Evolutionary conservation across 2,113 vertebrate genomes (phyloP).

Genomic region (Notechis scutatus): DNA sequence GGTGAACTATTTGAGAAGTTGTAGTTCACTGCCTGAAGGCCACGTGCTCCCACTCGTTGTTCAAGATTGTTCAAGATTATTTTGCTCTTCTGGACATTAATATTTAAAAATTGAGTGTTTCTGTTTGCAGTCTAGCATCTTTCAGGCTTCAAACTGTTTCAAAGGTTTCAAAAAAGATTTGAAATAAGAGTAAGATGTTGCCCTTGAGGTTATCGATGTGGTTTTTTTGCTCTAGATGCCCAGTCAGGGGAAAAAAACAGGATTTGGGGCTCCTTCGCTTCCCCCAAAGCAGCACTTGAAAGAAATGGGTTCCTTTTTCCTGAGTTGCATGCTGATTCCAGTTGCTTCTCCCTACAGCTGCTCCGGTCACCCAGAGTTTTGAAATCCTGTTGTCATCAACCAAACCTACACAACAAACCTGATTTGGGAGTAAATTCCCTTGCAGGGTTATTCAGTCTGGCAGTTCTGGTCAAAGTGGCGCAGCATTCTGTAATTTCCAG

Average conservation of each 20-base stretch:
- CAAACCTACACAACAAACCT: neutral
- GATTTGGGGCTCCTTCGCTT: neutral
- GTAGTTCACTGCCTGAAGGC: neutral
- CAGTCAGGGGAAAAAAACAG: neutral
- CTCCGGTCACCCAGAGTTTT: too few relatives aligned
- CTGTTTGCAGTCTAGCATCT: neutral
- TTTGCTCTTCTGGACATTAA: neutral
- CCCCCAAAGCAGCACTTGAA: neutral
- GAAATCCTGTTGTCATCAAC: neutral
- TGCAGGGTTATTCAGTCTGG: neutral
- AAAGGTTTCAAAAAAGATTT: neutral
- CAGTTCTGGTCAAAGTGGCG: neutral
- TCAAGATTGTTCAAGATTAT: neutral
- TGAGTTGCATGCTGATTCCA: neutral
- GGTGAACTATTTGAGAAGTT: neutral
- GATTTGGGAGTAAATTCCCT: neutral
- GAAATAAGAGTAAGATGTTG: neutral
- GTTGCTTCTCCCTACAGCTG: neutral
- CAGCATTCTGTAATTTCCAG: neutral
- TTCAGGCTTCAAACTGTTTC: neutral
- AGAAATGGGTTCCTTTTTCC: neutral
- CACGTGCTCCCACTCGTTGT: neutral
- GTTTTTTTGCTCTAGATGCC: neutral
- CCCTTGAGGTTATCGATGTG: neutral
- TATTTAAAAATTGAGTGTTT: neutral